Base-by-base conservation (phyloP, 1,140 invertebrate species). In the Neodiprion lecontei region DNA sequence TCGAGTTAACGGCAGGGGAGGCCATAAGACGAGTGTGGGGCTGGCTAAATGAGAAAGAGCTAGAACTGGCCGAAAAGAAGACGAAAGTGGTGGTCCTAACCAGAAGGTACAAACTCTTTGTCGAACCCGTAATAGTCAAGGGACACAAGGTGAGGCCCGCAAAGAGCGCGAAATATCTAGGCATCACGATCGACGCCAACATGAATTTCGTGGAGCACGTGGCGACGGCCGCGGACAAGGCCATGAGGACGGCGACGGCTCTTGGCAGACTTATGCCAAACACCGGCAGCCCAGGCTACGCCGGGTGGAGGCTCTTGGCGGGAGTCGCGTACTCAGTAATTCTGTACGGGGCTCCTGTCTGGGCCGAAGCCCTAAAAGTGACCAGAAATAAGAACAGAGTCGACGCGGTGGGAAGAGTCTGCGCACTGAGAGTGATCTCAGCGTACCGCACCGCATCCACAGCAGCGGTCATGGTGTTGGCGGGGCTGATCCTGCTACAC, bases 31-130 rank as follows among this genome's bases (percentile, higher is more conserved):
- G 8, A 23, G 71, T 79, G 7, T 40, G 14, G 10, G n/a, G 53
- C 10, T 10, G n/a, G 53, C 10, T 28, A 12, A 72, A 65, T 11
- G 47, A 66, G 48, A 73, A 61, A 67, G 73, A 67, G 53, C 47
- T 50, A 67, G 40, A 72, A 28, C 21, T 78, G 40, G 74, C 68
- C 1, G 70, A 47, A 72, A 10, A 74, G n/a, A 78, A 81, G 69
- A 78, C 77, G 0, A 65, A 80, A 40, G 40, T 72, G 14, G 53
- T 81, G 0, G 9, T 77, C 9, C 66, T 78, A 10, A 65, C 10
- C 4, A 78, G 72, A 11, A 61, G 53, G 53, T n/a, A 61, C 53
- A 61, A 11, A n/a, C 10, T 61, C 1, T 11, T 11, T 11, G 53
- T n/a, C 1, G 1, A 11, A n/a, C 10, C 10, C 10, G n/a, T 61